Evolutionary conservation across 2,888 invertebrate species (phyloP).

Genomic region (Sarcophaga variegata): DNA sequence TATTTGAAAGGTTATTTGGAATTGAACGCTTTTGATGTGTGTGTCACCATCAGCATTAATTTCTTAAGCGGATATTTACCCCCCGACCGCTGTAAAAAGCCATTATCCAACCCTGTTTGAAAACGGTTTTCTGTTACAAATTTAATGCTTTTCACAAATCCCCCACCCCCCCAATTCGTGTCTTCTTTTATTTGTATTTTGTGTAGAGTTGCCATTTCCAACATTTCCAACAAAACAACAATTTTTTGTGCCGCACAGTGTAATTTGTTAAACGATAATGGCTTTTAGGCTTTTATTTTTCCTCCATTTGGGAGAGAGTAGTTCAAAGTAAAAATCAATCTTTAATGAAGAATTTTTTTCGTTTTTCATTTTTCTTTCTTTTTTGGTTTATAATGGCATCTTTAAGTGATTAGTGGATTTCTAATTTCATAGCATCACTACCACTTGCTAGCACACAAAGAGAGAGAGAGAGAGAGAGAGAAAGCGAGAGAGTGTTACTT

Average conservation of each 20-base stretch:
- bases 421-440: not conserved
- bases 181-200: no score
- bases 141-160: no score
- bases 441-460: not conserved
- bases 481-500: not conserved
- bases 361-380: not conserved
- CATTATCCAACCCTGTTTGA: not conserved
- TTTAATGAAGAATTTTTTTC: constrained; percentile 15
- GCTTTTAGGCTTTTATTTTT: constrained; percentile 34
- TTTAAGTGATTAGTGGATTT: constrained; percentile 58
- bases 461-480: not conserved
- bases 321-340: constrained; percentile 4
- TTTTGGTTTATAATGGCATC: constrained; percentile 46
- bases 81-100: no score
- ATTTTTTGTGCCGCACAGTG: not conserved
- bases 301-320: not conserved
- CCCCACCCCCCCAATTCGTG: no score
- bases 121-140: not conserved
- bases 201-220: no score
- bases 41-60: constrained; percentile 2
- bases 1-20: constrained; percentile 13
- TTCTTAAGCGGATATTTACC: no score
- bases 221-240: no score
- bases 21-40: constrained; percentile 37
- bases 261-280: constrained; percentile 45